Conservation (phyloP, 2,113 vertebrate genomes). For the Misgurnus mizolepis region DNA sequence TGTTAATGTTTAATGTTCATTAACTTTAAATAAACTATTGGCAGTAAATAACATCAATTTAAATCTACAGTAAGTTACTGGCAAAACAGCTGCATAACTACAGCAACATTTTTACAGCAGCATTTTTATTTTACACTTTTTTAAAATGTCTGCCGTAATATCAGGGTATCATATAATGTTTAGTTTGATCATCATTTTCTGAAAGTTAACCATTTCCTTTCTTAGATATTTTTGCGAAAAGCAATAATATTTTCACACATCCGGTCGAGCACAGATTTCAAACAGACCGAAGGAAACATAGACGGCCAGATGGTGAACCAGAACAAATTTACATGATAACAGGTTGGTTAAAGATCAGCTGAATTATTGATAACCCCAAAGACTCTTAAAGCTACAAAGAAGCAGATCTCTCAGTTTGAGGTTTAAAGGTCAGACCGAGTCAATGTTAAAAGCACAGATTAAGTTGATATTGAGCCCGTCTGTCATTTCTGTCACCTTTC, state of each 20-base stretch:
- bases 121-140: too few species aligned
- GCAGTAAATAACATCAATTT: too few species aligned
- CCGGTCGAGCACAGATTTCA: neutral
- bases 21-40: too few species aligned
- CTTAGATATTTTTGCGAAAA: too few species aligned
- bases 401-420: neutral
- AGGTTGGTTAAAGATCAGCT: conserved; percentile 17
- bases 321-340: conserved; percentile 27
- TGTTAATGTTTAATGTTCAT: too few species aligned
- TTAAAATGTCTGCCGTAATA: too few species aligned
- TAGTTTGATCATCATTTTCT: too few species aligned
- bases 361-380: conserved; percentile 27
- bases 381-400: neutral
- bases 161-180: too few species aligned
- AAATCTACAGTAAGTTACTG: too few species aligned
- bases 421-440: conserved; percentile 28
- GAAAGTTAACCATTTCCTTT: too few species aligned
- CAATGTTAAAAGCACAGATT: neutral
- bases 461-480: neutral
- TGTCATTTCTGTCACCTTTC: neutral
- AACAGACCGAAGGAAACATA: neutral
- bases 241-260: neutral
- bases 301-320: neutral
- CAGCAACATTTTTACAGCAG: too few species aligned
- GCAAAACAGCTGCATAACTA: too few species aligned